A percentile compares a stretch with the other conserved stretches of the same genome.
Evolutionary conservation across 2,797 vertebrate species (phyloP).

Genomic region (Smutsia gigantea): DNA sequence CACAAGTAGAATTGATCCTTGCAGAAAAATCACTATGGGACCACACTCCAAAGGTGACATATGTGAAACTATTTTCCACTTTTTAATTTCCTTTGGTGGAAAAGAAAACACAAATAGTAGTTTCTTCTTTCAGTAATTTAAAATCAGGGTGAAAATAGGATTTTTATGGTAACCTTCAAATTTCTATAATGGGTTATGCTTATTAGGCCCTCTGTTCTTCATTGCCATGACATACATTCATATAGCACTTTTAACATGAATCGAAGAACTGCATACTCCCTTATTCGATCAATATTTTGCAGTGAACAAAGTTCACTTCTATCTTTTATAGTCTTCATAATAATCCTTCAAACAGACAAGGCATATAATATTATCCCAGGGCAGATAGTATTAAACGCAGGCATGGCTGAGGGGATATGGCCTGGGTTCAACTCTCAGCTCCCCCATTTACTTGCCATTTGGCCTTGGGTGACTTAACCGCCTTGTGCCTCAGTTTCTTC

Average conservation of each 20-base stretch:
- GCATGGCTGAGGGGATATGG: not conserved
- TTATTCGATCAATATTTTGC: not conserved
- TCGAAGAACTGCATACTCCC: not conserved
- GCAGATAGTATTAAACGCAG: not conserved
- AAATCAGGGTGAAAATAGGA: not conserved
- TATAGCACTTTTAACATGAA: not conserved
- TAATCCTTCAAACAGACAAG: not conserved
- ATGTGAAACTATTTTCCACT: not conserved
- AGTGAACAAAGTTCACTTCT: not conserved
- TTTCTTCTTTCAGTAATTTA: not conserved
- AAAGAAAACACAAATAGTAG: constrained; percentile 3
- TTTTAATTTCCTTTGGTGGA: not conserved
- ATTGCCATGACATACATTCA: not conserved
- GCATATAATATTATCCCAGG: not conserved
- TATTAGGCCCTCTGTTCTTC: not conserved
- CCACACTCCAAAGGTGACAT: constrained; percentile 21
- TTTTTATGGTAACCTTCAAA: not conserved
- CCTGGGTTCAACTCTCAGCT: not conserved
- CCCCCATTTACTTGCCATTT: not conserved
- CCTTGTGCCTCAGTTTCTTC: not conserved
- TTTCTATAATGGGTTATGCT: not conserved
- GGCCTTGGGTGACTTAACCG: not conserved
- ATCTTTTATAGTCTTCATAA: not conserved
- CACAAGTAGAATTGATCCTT: constrained; percentile 44
- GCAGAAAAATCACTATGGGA: constrained; percentile 1